A percentile compares a stretch with the other conserved stretches of the same genome.
phyloP scores from a whole-genome alignment of 2,888 invertebrate species.

The Adineta ricciae region DNA sequence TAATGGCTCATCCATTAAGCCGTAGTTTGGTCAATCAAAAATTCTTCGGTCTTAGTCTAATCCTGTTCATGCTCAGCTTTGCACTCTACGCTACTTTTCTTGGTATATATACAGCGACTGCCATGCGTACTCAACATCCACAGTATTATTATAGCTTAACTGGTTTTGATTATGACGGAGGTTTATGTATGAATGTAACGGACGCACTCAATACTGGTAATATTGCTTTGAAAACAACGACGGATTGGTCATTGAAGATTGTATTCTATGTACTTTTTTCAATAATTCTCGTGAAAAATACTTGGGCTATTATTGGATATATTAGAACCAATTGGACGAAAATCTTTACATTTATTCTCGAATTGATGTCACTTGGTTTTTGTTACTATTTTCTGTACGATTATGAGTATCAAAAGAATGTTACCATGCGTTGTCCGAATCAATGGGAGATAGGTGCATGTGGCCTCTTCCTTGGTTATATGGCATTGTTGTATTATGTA shows the following conservation, averaged over 20 bases:
- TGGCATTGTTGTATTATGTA: not conserved
- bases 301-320: not conserved
- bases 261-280: not conserved
- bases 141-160: not conserved
- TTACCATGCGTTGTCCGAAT: not conserved
- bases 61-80: not conserved
- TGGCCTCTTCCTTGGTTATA: not conserved
- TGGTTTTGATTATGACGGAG: not conserved
- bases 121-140: not conserved
- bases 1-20: not conserved
- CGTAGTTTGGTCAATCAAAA: not conserved
- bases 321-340: not conserved
- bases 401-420: not conserved
- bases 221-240: not conserved
- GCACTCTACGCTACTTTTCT: not conserved
- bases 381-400: not conserved
- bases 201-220: not conserved
- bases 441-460: not conserved
- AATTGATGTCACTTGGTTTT: not conserved
- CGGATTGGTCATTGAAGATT: not conserved
- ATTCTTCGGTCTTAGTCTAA: not conserved
- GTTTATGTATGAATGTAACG: not conserved
- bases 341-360: not conserved
- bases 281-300: not conserved
- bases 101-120: not conserved